These are phyloP conservation scores for Tachysurus vachellii DNA, from an alignment of 2,113 vertebrate genomes.

Conservation along the genomic window DNA sequence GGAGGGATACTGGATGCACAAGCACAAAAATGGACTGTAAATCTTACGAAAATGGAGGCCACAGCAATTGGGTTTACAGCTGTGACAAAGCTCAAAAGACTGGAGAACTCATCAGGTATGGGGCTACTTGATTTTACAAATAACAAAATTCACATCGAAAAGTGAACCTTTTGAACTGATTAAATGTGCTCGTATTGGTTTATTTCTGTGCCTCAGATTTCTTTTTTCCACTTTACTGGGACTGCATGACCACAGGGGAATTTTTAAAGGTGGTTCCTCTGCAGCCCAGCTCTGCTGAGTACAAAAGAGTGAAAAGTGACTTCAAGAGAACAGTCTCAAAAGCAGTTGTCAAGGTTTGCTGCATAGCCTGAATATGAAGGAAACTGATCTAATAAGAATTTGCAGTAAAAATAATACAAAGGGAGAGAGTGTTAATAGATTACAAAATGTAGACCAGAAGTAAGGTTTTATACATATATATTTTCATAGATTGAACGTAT, in stretches of 20 bases:
- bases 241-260: constrained; percentile 54
- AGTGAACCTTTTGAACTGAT: constrained; percentile 19
- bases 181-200: not conserved
- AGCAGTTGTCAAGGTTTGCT: constrained; percentile 58
- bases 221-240: constrained; percentile 63
- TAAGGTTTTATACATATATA: too few relatives aligned
- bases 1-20: constrained; percentile 57
- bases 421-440: not conserved
- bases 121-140: not conserved
- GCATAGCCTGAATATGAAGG: not conserved
- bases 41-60: constrained; percentile 40
- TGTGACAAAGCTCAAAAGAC: constrained; percentile 53
- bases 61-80: not conserved
- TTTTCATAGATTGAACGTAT: constrained; percentile 72
- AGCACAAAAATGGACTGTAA: constrained; percentile 44
- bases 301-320: constrained; percentile 43
- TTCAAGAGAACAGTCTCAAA: constrained; percentile 55
- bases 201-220: constrained; percentile 59
- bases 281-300: constrained; percentile 55
- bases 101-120: constrained; percentile 60
- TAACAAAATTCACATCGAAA: constrained; percentile 52
- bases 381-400: not conserved
- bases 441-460: not conserved
- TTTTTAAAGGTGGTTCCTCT: constrained; percentile 31
- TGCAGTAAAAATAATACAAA: not conserved